phyloP scores from a whole-genome alignment of 30 jellyfish, hydroid and myxozoan genomes.

The Hydra vulgaris region DNA sequence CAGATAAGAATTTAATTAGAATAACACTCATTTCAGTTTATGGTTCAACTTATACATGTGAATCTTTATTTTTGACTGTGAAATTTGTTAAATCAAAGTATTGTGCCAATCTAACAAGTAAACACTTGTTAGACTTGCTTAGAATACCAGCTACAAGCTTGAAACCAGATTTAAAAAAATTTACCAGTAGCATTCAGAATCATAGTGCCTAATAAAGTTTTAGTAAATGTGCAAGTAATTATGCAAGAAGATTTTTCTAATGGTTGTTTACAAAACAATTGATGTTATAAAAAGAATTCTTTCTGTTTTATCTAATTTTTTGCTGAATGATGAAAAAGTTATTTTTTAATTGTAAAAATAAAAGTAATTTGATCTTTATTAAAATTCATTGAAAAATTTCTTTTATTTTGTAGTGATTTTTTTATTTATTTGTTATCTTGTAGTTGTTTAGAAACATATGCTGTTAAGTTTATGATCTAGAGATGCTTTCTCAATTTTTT shows the following conservation, averaged over 20 bases:
- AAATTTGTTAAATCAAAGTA: neutral
- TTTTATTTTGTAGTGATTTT: too few species aligned
- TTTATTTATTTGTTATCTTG: too few species aligned
- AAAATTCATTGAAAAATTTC: too few species aligned
- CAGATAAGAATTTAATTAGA: too few species aligned
- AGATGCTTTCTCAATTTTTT: neutral
- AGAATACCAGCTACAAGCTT: neutral
- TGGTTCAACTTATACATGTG: neutral
- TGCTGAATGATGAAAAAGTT: too few species aligned
- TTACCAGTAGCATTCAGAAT: neutral
- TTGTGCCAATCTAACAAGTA: neutral
- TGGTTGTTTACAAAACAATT: too few species aligned
- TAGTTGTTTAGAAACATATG: too few species aligned
- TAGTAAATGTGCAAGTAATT: neutral
- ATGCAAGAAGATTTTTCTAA: neutral
- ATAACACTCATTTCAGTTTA: neutral
- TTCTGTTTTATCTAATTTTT: too few species aligned
- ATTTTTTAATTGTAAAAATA: too few species aligned
- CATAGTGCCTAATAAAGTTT: neutral
- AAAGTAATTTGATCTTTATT: too few species aligned
- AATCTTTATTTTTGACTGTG: neutral
- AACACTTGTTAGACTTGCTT: neutral
- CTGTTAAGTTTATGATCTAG: neutral
- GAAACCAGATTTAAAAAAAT: neutral
- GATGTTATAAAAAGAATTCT: too few species aligned